These are phyloP conservation scores for Grammomys dolichurus DNA, from an alignment of 2,113 vertebrate genomes.

Conservation along the genomic window DNA sequence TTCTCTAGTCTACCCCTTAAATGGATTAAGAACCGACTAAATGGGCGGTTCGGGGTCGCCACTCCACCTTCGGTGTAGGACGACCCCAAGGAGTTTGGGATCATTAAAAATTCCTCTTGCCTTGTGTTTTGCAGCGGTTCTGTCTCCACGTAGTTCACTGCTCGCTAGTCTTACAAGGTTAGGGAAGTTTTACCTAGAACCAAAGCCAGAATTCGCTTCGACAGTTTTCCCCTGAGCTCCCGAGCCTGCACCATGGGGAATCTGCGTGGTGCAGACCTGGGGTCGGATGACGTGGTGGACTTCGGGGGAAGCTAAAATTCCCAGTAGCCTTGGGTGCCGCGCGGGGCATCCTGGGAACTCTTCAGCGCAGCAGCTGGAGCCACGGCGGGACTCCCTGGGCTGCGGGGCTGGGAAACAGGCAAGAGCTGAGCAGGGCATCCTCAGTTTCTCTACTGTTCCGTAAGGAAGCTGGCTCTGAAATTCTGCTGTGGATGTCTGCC, in stretches of 20 bases:
- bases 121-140: too few species aligned
- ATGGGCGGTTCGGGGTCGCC: too few species aligned
- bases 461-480: background rate
- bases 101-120: too few species aligned
- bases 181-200: background rate
- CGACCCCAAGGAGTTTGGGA: too few species aligned
- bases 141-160: too few species aligned
- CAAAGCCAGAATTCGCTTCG: background rate
- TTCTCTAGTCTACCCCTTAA: too few species aligned
- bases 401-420: background rate
- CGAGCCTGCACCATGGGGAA: background rate
- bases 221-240: background rate
- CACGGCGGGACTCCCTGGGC: background rate
- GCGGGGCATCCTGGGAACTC: background rate
- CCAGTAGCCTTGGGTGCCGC: background rate
- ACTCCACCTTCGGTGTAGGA: too few species aligned
- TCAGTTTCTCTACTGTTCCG: background rate
- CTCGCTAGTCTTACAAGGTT: background rate
- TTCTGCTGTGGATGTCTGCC: background rate
- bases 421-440: background rate
- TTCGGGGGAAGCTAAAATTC: background rate
- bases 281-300: background rate
- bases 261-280: background rate
- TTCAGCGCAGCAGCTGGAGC: background rate
- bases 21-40: too few species aligned